Percentiles rank a stretch among this genome's conserved stretches.
Conservation (phyloP, 1,140 invertebrate species). For the Heliconius hermathena region DNA sequence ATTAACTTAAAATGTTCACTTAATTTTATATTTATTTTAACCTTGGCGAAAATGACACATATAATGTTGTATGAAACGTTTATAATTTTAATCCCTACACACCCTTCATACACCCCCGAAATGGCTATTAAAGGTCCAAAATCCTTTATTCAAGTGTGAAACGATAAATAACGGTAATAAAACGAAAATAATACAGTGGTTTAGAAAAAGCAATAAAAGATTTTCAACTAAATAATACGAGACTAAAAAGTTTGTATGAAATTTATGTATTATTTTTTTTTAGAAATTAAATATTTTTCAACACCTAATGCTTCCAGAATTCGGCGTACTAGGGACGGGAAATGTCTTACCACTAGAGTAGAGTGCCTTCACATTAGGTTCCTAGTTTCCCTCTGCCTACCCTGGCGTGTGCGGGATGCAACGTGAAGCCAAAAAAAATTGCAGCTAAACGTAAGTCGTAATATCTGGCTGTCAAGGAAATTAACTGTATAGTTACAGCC, state of each 20-base stretch:
- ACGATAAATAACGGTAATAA: constrained; percentile 10
- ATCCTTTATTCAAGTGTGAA: constrained; percentile 11
- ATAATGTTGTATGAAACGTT: background rate
- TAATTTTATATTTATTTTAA: background rate
- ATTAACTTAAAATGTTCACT: no score
- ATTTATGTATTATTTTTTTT: no score
- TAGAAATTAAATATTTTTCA: no score
- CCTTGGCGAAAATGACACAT: background rate
- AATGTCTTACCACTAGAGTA: no score
- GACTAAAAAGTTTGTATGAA: background rate
- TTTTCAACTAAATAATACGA: background rate
- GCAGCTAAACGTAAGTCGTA: no score
- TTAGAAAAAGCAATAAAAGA: background rate
- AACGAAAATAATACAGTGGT: constrained; percentile 6
- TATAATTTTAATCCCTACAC: background rate
- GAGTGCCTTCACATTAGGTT: background rate
- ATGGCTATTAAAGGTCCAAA: constrained; percentile 8
- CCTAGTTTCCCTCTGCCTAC: background rate
- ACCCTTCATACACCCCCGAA: background rate
- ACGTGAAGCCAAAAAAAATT: background rate
- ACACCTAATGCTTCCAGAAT: background rate
- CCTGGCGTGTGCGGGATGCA: background rate
- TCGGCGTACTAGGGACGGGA: background rate
- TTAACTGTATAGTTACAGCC: no score
- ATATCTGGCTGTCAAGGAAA: no score